These are phyloP conservation scores for Orthosia incerta DNA, from an alignment of 2,888 invertebrate genomes.

Conservation along the genomic window DNA sequence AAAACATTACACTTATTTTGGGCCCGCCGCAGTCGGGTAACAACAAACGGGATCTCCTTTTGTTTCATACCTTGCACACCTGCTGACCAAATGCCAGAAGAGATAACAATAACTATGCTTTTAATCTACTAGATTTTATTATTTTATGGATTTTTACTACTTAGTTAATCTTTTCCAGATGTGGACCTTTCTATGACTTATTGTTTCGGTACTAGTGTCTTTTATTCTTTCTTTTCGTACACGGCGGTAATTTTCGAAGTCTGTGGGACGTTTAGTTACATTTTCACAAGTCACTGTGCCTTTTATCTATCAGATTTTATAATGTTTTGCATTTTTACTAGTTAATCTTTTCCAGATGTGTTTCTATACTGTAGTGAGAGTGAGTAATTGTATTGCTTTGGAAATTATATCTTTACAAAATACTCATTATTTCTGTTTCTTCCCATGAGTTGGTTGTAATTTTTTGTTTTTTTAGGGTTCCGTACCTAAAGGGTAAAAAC, in stretches of 20 bases:
- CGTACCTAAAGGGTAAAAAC: too few species aligned
- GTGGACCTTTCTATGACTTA: slow-evolving; percentile 12
- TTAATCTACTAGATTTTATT: slow-evolving; percentile 20
- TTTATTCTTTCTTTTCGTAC: not conserved
- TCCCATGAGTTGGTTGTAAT: not conserved
- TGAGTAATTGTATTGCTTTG: slow-evolving; percentile 2
- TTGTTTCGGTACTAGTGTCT: not conserved
- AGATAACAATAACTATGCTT: not conserved
- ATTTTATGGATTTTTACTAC: slow-evolving; percentile 1
- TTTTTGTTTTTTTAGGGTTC: not conserved
- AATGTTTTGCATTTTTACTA: slow-evolving; percentile 18
- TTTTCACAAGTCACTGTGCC: too few species aligned
- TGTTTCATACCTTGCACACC: slow-evolving; percentile 46
- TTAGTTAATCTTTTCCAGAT: slow-evolving; percentile 55
- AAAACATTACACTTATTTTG: not conserved
- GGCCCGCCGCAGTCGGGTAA: not conserved
- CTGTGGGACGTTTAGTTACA: too few species aligned
- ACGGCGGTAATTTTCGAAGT: too few species aligned
- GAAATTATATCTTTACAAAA: not conserved
- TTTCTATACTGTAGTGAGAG: not conserved
- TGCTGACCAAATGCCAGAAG: slow-evolving; percentile 56
- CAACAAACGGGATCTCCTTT: slow-evolving; percentile 20
- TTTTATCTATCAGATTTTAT: slow-evolving; percentile 9
- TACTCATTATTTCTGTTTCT: not conserved
- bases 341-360: slow-evolving; percentile 54